These are phyloP conservation scores for Actinia equina DNA, from an alignment of 64 coral and sea anemone species.

Conservation along the genomic window DNA sequence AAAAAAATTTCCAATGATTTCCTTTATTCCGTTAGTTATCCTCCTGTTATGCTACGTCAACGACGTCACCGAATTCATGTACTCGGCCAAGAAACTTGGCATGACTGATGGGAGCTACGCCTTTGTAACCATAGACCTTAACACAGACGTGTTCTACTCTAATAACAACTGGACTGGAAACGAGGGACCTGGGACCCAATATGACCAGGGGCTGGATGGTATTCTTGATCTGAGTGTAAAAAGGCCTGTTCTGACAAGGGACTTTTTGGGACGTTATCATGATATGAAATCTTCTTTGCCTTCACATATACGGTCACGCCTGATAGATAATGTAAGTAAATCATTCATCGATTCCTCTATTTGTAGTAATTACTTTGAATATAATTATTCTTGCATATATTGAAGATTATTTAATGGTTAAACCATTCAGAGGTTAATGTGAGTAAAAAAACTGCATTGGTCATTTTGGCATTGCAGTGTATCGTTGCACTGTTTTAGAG, in stretches of 20 bases:
- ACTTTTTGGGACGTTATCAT: conserved; percentile 49
- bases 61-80: conserved; percentile 55
- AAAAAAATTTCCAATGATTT: too few species aligned
- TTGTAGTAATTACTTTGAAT: too few species aligned
- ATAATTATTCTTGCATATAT: too few species aligned
- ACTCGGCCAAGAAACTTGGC: conserved; percentile 34
- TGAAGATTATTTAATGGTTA: too few species aligned
- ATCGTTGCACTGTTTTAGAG: too few species aligned
- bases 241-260: conserved; percentile 31
- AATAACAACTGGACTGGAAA: conserved; percentile 53
- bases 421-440: too few species aligned
- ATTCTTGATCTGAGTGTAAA: conserved; percentile 70
- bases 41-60: conserved; percentile 61
- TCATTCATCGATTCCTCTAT: too few species aligned
- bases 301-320: background rate
- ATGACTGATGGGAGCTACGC: conserved; percentile 68
- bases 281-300: conserved; percentile 18
- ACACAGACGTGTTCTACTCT: conserved; percentile 57
- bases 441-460: too few species aligned
- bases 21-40: conserved; percentile 35
- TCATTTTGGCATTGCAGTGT: too few species aligned
- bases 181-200: conserved; percentile 47
- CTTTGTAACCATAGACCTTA: conserved; percentile 67
- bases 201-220: conserved; percentile 49
- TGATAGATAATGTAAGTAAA: conserved; percentile 27